These are phyloP conservation scores for Helicoverpa zea DNA, from an alignment of 1,140 invertebrate genomes.

Conservation along the genomic window DNA sequence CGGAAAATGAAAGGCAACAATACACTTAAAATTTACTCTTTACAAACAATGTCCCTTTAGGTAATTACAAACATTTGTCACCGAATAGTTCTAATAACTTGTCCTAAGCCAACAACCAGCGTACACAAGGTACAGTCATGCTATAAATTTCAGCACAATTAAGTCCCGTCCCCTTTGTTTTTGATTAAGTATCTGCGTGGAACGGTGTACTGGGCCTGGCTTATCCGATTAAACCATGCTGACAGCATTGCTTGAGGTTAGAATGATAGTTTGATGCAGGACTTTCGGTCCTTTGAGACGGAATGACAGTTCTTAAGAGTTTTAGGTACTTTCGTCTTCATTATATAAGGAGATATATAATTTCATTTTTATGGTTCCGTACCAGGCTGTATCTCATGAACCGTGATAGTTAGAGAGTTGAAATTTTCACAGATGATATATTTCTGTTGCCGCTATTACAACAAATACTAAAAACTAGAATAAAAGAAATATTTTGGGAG, in stretches of 20 bases:
- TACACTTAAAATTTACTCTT: conserved; percentile 12
- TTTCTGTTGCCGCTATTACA: too few relatives aligned
- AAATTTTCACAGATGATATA: too few relatives aligned
- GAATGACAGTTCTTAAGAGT: too few relatives aligned
- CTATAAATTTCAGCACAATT: conserved; percentile 51
- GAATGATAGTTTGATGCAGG: conserved; percentile 24
- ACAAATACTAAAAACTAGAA: too few relatives aligned
- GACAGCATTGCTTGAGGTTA: conserved; percentile 9
- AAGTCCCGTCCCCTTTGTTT: conserved; percentile 45
- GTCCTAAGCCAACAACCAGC: conserved; percentile 46
- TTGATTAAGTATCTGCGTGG: conserved; percentile 47
- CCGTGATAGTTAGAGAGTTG: too few relatives aligned
- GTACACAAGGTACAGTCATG: conserved; percentile 34
- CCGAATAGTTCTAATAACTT: conserved; percentile 46
- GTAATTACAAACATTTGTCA: conserved; percentile 52
- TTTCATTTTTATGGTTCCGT: too few relatives aligned
- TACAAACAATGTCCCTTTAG: conserved; percentile 30
- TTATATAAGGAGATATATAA: too few relatives aligned
- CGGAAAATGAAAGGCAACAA: background rate
- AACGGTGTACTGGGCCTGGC: conserved; percentile 11
- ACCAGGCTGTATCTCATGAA: too few relatives aligned
- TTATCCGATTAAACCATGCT: conserved; percentile 18
- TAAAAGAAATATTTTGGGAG: too few relatives aligned
- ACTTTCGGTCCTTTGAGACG: background rate
- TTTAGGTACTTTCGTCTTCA: too few relatives aligned